Evolutionary conservation across 2,888 invertebrate species (phyloP), one percentile per base, ranked within the genome.

Genomic region (Hypena proboscidalis): DNA sequence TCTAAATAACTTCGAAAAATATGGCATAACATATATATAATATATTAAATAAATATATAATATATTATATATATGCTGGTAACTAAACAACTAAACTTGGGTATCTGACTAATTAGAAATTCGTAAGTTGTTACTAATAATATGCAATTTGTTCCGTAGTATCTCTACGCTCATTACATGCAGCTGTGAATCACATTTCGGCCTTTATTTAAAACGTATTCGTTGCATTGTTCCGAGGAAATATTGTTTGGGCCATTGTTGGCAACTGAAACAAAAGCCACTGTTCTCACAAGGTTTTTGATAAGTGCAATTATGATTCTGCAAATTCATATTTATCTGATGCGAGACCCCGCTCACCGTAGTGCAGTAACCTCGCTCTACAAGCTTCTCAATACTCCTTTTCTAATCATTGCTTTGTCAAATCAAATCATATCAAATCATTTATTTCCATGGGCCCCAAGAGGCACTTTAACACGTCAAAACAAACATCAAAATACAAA

Each of bases 271-370:
- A 77, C 80, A 81, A 80, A 78, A 76, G 74, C 62, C 58, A 54
- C 39, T 52, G 65, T 76, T 75, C 71, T 74, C 75, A 52, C 70
- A 71, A 77, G 80, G 76, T 68, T 61, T 62, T 58, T 67, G 74
- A 74, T 75, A 74, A 64, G 56, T 64, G 71, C 67, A 74, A 76
- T 77, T 76, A 73, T 72, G 66, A 70, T 69, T 72, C 63, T 62
- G 67, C 64, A 70, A 66, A 70, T 55, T 61, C 59, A 67, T 58
- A 60, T 70, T 67, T 74, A 78, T 76, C 77, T 70, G 76, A 77
- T 77, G 51, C 36, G 46, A 58, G 58, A 64, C 58, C 48, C 38
- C 38, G 41, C 33, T 53, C 47, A 29, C 40, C 31, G 37, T 53
- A 62, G 62, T 62, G 62, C 58, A 56, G 8, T 42, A 37, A 30